These are phyloP conservation scores for Typhlichthys eigenmanni DNA, from an alignment of 2,797 vertebrate species.

Conservation along the genomic window DNA sequence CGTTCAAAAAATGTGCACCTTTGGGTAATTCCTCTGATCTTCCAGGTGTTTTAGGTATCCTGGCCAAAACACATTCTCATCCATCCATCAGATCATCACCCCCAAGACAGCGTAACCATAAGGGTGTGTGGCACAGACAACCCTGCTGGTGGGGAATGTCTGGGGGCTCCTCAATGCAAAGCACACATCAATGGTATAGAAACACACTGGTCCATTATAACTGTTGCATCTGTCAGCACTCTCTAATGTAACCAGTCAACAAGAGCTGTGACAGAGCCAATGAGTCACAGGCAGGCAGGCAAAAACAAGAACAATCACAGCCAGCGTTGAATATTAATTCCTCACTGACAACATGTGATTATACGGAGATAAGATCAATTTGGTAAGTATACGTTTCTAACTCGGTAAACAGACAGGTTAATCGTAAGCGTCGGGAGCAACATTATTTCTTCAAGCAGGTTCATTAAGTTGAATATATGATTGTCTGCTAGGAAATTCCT, in stretches of 20 bases:
- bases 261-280: conserved; percentile 13
- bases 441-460: too few relatives aligned
- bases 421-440: background rate
- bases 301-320: conserved; percentile 24
- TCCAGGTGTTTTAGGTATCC: conserved; percentile 40
- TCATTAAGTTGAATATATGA: background rate
- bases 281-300: conserved; percentile 17
- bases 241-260: conserved; percentile 38
- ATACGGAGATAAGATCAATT: conserved; percentile 5
- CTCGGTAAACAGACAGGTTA: conserved; percentile 15
- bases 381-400: background rate
- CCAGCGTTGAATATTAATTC: background rate
- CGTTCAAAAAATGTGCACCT: background rate
- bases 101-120: background rate
- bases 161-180: conserved; percentile 20
- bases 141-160: conserved; percentile 7
- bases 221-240: conserved; percentile 39
- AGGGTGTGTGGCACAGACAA: background rate
- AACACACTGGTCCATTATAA: conserved; percentile 38
- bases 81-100: conserved; percentile 13
- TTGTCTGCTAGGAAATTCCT: background rate
- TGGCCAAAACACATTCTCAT: conserved; percentile 27
- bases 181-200: conserved; percentile 17
- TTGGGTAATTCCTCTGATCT: conserved; percentile 12
- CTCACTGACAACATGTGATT: conserved; percentile 12